These are phyloP conservation scores for Lomographa bimaculata DNA, from an alignment of 2,888 invertebrate species.

Conservation along the genomic window DNA sequence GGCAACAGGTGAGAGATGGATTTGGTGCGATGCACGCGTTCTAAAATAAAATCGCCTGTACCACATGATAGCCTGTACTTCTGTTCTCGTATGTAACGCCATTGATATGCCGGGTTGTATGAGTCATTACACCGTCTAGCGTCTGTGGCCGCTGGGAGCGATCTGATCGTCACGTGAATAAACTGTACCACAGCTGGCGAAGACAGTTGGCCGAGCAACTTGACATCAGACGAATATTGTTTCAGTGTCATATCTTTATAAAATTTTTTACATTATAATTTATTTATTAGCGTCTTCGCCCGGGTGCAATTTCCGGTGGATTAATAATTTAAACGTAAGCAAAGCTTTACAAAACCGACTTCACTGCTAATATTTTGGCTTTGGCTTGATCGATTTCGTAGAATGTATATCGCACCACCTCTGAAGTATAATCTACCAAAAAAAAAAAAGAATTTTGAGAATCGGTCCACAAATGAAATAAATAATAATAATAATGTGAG, in stretches of 20 bases:
- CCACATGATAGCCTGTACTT: constrained; percentile 32
- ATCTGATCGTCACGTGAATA: constrained; percentile 21
- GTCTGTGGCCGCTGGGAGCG: constrained; percentile 16
- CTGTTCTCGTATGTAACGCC: constrained; percentile 32
- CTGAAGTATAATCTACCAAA: too few relatives aligned
- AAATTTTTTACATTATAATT: too few relatives aligned
- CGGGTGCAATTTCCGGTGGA: too few relatives aligned
- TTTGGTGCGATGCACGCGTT: constrained; percentile 30
- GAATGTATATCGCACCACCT: too few relatives aligned
- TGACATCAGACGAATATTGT: constrained; percentile 6
- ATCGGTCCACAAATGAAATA: too few relatives aligned
- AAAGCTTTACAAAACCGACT: too few relatives aligned
- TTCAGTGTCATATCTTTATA: constrained; percentile 1
- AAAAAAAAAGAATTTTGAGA: too few relatives aligned
- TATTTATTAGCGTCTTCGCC: too few relatives aligned
- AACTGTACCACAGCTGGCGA: constrained; percentile 10
- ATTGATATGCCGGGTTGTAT: constrained; percentile 48
- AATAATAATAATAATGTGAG: too few relatives aligned
- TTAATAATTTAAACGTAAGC: too few relatives aligned
- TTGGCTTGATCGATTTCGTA: too few relatives aligned
- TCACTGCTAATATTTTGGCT: too few relatives aligned
- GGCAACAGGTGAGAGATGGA: constrained; percentile 30
- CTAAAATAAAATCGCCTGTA: constrained; percentile 56
- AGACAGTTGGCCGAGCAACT: constrained; percentile 13
- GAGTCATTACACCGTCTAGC: constrained; percentile 51